Base-by-base conservation (phyloP, 1,140 invertebrate species). In the Dreissena polymorpha region DNA sequence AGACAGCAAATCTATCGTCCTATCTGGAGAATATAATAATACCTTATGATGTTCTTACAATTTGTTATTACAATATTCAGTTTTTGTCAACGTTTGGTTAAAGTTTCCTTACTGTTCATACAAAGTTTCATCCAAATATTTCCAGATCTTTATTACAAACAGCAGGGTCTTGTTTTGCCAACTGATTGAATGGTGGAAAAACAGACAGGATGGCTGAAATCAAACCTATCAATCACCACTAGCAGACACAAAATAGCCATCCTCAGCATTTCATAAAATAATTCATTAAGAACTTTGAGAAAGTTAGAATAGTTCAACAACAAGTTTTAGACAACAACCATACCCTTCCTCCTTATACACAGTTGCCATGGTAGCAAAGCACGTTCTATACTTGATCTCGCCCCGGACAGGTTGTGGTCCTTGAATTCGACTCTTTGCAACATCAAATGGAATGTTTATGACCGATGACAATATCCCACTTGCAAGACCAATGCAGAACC, bases 361-460 rank as follows among this genome's bases (percentile, higher is more conserved):
- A 67, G 96, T 94, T 18, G 86, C 87, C 55, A 98, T 95, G 12
- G 97, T 95, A 49, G 94, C 94, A 64, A 97, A 93, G 10, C 97
- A 98, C 57, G 94, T 94, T 72, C 94, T 95, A 88, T 98, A 98
- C 88, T 97, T 97, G 53, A 97, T 95, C 78, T 94, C 72, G 7
- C 95, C 95, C 2, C 94, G 90, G 12, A 95, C 93, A 3, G 96
- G 96, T 93, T 98, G 97, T 8, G 97, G 97, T 0, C 97, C 93
- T 86, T 98, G 98, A 86, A 99, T 98, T 79, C 98, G 94, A 89
- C 97, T 98, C 93, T 99, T 99, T 12, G 97, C 98, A 8, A 99
- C 98, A 92, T 99, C 98, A 93, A 98, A 98, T 39, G 97, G 97
- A 94, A 98, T 98, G 91, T 99, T 99, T 27, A 97, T 93, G 89